phyloP scores from a whole-genome alignment of 2,797 vertebrate genomes.

The Hydrolagus colliei region DNA sequence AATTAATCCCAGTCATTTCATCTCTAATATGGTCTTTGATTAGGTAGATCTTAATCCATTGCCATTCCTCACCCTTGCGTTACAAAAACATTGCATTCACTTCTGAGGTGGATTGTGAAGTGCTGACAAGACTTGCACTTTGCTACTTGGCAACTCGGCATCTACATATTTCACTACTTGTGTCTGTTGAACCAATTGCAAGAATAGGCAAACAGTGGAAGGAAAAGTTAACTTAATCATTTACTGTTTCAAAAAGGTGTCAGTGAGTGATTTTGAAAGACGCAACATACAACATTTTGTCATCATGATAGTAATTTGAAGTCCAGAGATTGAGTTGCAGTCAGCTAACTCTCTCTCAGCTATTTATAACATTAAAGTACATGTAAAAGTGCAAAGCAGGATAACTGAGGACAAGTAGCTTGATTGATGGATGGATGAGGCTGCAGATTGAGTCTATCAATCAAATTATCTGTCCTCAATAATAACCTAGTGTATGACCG shows the following conservation, averaged over 20 bases:
- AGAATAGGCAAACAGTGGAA: no score
- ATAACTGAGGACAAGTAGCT: not conserved
- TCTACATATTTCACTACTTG: no score
- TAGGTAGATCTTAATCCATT: not conserved
- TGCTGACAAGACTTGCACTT: no score
- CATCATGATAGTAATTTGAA: not conserved
- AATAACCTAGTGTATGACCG: not conserved
- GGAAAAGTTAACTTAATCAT: no score
- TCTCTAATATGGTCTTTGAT: not conserved
- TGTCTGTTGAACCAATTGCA: no score
- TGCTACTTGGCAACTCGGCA: no score
- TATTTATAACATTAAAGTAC: not conserved
- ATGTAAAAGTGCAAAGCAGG: not conserved
- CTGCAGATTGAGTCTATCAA: slow-evolving; percentile 8
- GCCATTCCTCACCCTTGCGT: not conserved
- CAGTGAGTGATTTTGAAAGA: not conserved
- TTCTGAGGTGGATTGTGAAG: no score
- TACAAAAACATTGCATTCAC: not conserved
- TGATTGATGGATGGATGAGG: slow-evolving; percentile 29
- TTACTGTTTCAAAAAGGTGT: not conserved
- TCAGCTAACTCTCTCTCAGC: not conserved
- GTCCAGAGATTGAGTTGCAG: slow-evolving; percentile 14
- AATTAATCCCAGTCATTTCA: not conserved
- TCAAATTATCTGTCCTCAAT: slow-evolving; percentile 15
- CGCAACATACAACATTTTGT: not conserved